Evolutionary conservation across 1,140 invertebrate species (phyloP).

Genomic region (Diabrotica undecimpunctata): DNA sequence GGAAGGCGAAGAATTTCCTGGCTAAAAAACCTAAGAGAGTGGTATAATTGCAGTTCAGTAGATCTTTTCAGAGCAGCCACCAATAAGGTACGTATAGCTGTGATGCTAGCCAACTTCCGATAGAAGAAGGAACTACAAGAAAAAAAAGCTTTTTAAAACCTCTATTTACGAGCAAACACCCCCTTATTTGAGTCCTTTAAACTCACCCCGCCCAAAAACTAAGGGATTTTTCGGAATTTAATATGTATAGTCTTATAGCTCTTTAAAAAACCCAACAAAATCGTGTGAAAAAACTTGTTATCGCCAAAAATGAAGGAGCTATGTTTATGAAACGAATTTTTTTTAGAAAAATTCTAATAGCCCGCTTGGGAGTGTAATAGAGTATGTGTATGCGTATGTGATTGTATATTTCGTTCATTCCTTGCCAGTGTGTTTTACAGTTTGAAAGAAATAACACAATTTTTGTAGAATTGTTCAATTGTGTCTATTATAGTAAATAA

Average conservation of each 20-base stretch:
- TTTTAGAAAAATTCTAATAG: not conserved
- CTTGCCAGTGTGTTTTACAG: not conserved
- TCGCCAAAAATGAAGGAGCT: not conserved
- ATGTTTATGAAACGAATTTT: not conserved
- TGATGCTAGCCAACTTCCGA: no score
- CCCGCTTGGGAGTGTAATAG: not conserved
- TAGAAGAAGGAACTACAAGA: no score
- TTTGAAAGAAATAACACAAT: not conserved
- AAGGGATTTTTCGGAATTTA: conserved; percentile 2
- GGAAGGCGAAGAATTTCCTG: no score
- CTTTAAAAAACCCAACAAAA: not conserved
- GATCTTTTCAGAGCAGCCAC: no score
- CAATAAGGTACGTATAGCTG: no score
- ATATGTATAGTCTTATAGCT: not conserved
- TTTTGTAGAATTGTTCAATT: not conserved
- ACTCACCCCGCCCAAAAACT: not conserved
- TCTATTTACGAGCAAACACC: no score
- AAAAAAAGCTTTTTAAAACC: no score
- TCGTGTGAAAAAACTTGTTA: not conserved
- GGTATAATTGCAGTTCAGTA: no score
- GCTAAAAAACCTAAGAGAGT: no score
- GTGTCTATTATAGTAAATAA: no score
- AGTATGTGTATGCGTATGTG: no score
- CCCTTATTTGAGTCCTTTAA: not conserved
- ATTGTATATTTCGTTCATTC: not conserved